Conservation (phyloP, 2,113 vertebrate genomes). For the Anolis carolinensis region DNA sequence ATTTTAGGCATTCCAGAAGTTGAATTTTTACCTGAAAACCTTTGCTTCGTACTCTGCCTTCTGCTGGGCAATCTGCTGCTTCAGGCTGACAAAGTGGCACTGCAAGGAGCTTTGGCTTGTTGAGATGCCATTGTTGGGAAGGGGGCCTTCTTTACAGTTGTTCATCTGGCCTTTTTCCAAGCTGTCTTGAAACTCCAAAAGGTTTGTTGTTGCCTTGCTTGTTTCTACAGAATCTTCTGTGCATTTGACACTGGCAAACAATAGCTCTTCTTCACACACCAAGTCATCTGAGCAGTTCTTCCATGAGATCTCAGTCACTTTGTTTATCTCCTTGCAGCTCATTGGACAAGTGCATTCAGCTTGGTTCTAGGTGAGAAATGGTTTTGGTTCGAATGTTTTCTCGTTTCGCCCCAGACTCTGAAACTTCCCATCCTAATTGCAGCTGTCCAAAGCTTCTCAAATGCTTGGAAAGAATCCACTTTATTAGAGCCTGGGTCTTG, state of each 20-base stretch:
- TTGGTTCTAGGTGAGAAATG: slow-evolving; percentile 71
- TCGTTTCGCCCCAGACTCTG: slow-evolving; percentile 3
- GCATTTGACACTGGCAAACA: slow-evolving; percentile 13
- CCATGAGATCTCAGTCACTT: slow-evolving; percentile 62
- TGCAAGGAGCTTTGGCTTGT: neutral
- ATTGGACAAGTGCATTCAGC: neutral
- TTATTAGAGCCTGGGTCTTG: slow-evolving; percentile 58
- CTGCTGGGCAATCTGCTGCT: slow-evolving; percentile 75
- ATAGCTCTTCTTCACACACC: slow-evolving; percentile 40
- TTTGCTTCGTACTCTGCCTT: slow-evolving; percentile 74
- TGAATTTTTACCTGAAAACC: slow-evolving; percentile 75
- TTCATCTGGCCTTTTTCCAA: rapidly evolving
- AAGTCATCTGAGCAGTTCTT: slow-evolving; percentile 59
- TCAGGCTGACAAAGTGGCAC: slow-evolving; percentile 69
- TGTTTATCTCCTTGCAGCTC: slow-evolving; percentile 27
- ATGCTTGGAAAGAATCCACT: slow-evolving; percentile 69
- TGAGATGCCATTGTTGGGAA: neutral
- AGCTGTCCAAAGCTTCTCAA: slow-evolving; percentile 68
- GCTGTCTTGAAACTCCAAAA: slow-evolving; percentile 9
- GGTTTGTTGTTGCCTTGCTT: neutral
- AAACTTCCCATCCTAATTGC: slow-evolving; percentile 53
- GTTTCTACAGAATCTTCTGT: slow-evolving; percentile 24
- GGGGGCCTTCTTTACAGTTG: neutral
- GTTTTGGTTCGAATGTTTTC: slow-evolving; percentile 63
- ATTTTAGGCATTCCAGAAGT: neutral